phyloP scores from a whole-genome alignment of 2,797 vertebrate genomes.

The Cryptoblepharus egeriae region DNA sequence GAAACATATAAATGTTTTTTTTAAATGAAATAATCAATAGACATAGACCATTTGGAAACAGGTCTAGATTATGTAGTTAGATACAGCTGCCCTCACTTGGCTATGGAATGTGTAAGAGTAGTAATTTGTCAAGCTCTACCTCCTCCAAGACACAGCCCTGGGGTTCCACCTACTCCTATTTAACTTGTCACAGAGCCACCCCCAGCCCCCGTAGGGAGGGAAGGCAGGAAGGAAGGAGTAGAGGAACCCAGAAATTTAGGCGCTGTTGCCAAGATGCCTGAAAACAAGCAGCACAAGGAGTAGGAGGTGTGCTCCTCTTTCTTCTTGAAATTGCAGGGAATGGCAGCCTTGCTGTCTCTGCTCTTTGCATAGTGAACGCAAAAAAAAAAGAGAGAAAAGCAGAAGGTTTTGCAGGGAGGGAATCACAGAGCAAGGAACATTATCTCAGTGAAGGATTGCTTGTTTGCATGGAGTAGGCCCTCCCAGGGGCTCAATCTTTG shows the following conservation, averaged over 20 bases:
- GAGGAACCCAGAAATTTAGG: background rate
- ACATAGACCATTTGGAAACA: background rate
- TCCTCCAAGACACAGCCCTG: background rate
- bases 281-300: slow-evolving; percentile 34
- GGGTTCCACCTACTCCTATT: background rate
- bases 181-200: background rate
- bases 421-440: no score
- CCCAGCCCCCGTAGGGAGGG: fast-evolving
- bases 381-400: background rate
- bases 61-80: background rate
- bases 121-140: background rate
- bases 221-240: slow-evolving; percentile 48
- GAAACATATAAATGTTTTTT: no score
- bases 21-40: no score
- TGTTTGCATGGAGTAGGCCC: no score
- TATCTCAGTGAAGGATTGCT: no score
- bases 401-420: background rate
- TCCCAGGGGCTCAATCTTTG: no score
- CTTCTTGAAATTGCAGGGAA: slow-evolving; percentile 2
- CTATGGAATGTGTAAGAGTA: background rate
- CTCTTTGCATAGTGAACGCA: slow-evolving; percentile 15
- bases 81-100: fast-evolving
- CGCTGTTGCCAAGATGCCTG: slow-evolving; percentile 19
- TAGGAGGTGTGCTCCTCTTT: slow-evolving; percentile 17
- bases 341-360: slow-evolving; percentile 24